phyloP scores from a whole-genome alignment of 2,113 vertebrate genomes.

The Ptilonorhynchus violaceus region DNA sequence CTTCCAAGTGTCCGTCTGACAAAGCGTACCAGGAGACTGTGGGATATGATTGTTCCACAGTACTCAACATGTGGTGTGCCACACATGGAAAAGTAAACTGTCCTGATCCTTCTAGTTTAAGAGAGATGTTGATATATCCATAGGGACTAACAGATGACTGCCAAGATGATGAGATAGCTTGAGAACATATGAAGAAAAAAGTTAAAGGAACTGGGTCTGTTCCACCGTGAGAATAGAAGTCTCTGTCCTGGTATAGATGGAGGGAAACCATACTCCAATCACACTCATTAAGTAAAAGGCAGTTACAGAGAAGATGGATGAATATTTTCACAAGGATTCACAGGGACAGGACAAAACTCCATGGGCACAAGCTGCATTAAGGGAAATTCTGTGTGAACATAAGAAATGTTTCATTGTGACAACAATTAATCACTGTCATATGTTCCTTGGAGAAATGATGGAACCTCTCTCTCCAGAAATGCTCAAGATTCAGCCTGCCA shows the following conservation, averaged over 20 bases:
- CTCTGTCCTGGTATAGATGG: fast-evolving
- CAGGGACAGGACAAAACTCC: neutral
- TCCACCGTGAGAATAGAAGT: neutral
- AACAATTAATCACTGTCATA: neutral
- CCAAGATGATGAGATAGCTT: neutral
- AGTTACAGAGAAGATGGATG: neutral
- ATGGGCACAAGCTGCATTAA: neutral
- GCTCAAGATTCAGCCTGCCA: neutral
- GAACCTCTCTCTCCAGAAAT: neutral
- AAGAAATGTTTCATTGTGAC: neutral
- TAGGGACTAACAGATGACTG: neutral
- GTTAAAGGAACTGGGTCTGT: neutral
- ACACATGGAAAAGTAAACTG: neutral
- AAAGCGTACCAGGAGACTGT: neutral
- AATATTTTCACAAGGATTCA: neutral
- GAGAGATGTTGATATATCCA: neutral
- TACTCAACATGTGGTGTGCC: fast-evolving
- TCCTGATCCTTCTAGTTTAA: neutral
- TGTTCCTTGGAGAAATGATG: neutral
- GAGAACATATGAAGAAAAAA: neutral
- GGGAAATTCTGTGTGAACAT: neutral
- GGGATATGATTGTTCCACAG: neutral
- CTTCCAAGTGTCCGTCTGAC: neutral
- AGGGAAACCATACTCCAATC: neutral
- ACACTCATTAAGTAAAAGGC: neutral